Base-by-base conservation (phyloP, 2,797 vertebrate species). In the Botia almorhae region DNA sequence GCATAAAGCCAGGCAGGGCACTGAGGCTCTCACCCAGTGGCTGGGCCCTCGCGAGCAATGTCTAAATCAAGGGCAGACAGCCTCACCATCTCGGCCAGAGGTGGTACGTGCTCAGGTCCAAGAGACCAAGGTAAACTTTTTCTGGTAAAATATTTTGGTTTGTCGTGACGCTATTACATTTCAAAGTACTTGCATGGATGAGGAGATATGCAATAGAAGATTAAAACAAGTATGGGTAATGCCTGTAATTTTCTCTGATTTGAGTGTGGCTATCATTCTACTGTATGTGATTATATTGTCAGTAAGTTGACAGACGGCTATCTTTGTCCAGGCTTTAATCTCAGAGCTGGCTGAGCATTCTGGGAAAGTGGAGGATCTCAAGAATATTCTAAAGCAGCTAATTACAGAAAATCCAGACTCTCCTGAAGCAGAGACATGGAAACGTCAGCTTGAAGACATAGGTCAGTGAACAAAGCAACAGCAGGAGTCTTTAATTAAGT, bases 381-480 rank as follows among this genome's bases (percentile, higher is more conserved):
- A 97, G 87, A 93, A 91, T 85, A 91, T 92, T 0, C 90, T 99
- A 83, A 94, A 94, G 87, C 95, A 91, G 84, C 93, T 99, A 81
- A 92, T 99, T 16, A 88, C 91, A 76, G 94, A 96, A 83, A 95
- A 97, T 56, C 96, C 97, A 0, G 95, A 96, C 79, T 97, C 97
- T 48, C 96, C 96, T 2, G 98, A 99, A 90, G 95, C 94, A 17
- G 94, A 93, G 71, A 92, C 88, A 76, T 99, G 97, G 97, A 97
- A 93, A 87, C 93, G 94, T 85, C 96, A 96, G 91, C 94, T 98
- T 80, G 94, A 95, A 14, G 96, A 98, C 68, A 94, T 99, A 74
- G 95, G 98, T 99, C 92, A 85, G 95, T 92, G 76, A 81, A 86
- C 11, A 16, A 64, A 65, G 29, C 51, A 53, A 60, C 36, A 53